Base-by-base conservation (phyloP, 2,113 vertebrate genomes). In the Oxyruncus cristatus region DNA sequence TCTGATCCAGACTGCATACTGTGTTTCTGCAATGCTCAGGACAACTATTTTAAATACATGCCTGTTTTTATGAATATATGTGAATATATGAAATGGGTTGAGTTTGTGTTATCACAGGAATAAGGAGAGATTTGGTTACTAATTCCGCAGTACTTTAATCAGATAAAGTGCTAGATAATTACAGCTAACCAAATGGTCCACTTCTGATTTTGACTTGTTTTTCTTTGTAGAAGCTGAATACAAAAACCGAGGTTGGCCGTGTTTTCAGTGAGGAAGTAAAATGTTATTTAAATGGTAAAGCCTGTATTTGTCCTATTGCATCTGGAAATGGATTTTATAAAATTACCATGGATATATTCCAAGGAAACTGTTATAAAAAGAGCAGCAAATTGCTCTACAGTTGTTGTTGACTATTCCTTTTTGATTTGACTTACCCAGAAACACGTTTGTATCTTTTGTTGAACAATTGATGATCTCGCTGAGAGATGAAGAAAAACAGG, bases 91-190 rank as follows among this genome's bases (percentile, higher is more conserved):
- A 96, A 81, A 80, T 85, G 49, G 41, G n/a, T n/a, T 63, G 42
- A 85, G 86, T 85, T 89, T 83, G 52, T 68, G 39, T 62, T 94
- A 32, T 56, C 32, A 16, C 12, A 66, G 79, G 75, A 93, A 61
- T 92, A 89, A 93, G 37, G 62, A 89, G 59, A 91, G 66, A 85
- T 85, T 74, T 85, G 92, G 18, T 93, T 95, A 80, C 66, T 96
- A 94, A 86, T 93, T 89, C 91, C 53, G 47, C 65, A 62, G 77
- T 62, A 47, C 24, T 95, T 93, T 86, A 92, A 94, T 96, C 89
- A 68, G 90, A 89, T 89, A 47, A 95, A 91, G 75, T 76, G 68
- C 75, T 70, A 46, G 82, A 63, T 96, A 86, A 94, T 89, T 87
- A 13, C 46, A 93, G 49, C 77, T 70, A 88, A 83, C 85, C 59